Percentiles rank a stretch among this genome's conserved stretches.
Conservation (phyloP, 2,888 invertebrate genomes). For the Pollenia amentaria region DNA sequence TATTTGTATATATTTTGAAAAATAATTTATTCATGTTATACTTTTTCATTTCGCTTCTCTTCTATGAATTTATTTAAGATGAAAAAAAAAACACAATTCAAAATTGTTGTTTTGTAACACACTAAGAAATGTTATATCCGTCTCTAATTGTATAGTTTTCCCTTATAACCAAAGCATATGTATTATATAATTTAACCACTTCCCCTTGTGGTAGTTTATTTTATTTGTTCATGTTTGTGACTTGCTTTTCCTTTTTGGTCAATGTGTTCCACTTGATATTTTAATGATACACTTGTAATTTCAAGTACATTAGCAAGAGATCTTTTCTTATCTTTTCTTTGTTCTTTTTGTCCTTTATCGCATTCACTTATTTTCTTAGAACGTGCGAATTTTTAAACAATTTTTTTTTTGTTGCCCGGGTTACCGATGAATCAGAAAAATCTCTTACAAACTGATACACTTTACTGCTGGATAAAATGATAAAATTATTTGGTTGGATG, state of each 20-base stretch:
- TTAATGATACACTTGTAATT: conserved; percentile 48
- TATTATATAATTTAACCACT: not conserved
- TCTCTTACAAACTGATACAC: not conserved
- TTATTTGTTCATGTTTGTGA: not conserved
- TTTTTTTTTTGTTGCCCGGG: conserved; percentile 13
- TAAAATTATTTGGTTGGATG: not conserved
- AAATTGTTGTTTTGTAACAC: too few species aligned
- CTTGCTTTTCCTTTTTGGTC: not conserved
- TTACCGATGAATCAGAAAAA: not conserved
- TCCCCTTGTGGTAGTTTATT: conserved; percentile 5
- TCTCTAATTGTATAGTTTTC: not conserved
- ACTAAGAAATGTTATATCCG: not conserved
- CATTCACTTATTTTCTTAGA: conserved; percentile 20
- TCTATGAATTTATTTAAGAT: too few species aligned
- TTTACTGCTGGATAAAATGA: not conserved
- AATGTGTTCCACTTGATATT: conserved; percentile 29
- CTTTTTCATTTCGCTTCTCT: too few species aligned
- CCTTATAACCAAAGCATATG: not conserved
- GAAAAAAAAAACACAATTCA: too few species aligned
- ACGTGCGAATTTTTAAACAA: conserved; percentile 11
- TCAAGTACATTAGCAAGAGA: conserved; percentile 33
- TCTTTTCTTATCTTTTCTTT: conserved; percentile 1
- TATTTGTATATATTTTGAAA: too few species aligned
- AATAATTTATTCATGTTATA: too few species aligned
- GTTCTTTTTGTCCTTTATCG: conserved; percentile 13